Percentiles rank a stretch among this genome's conserved stretches.
Conservation (phyloP, 2,113 vertebrate genomes). For the Synchiropus splendidus region DNA sequence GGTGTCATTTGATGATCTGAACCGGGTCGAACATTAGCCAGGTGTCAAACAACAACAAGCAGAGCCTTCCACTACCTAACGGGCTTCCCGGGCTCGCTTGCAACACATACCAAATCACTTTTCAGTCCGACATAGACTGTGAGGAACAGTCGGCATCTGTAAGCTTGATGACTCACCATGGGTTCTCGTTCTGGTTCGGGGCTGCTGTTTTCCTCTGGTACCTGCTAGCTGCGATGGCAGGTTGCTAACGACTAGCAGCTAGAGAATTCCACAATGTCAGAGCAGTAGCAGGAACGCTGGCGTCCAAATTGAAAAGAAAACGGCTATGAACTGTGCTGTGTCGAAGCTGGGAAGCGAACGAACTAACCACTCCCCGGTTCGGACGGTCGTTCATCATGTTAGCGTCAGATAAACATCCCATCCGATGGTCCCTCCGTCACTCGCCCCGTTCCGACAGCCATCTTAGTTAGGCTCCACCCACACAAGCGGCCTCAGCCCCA, state of each 20-base stretch:
- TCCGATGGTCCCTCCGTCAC: slow-evolving; percentile 36
- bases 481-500: too few relatives aligned
- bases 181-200: neutral
- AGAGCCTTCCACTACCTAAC: too few relatives aligned
- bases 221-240: slow-evolving; percentile 29
- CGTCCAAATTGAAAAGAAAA: neutral
- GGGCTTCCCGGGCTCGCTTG: too few relatives aligned
- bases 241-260: slow-evolving; percentile 42
- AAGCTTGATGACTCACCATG: neutral
- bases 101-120: too few relatives aligned
- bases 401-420: slow-evolving; percentile 42
- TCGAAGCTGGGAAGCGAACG: slow-evolving; percentile 4
- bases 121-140: too few relatives aligned
- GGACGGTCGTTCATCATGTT: slow-evolving; percentile 33
- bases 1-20: too few relatives aligned
- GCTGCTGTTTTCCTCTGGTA: slow-evolving; percentile 18
- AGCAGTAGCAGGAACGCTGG: slow-evolving; percentile 2
- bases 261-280: slow-evolving; percentile 52
- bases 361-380: slow-evolving; percentile 13
- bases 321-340: neutral
- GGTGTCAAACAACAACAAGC: too few relatives aligned
- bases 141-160: too few relatives aligned
- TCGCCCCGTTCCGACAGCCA: slow-evolving; percentile 58
- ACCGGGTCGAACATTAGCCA: too few relatives aligned
- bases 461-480: slow-evolving; percentile 60